Evolutionary conservation across 2,113 vertebrate species (phyloP), one percentile per base, ranked within the genome.

Genomic region (Alexandromys fortis): DNA sequence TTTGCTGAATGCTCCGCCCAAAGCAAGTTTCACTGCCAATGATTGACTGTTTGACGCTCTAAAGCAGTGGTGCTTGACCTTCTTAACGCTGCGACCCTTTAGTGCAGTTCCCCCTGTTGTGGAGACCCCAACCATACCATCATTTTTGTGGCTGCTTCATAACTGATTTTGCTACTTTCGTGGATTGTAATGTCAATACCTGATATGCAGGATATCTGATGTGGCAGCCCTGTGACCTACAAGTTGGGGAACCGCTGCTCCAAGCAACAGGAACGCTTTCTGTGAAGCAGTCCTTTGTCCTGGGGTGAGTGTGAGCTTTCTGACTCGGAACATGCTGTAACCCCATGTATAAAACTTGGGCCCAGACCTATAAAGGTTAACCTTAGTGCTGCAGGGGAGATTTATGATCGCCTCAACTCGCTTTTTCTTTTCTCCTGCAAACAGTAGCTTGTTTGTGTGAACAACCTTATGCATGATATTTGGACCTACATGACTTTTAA

Each of bases 381-480:
- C 79, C 83, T 92, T 70, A 90, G 85, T 77, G 72, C 68, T 93
- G 52, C 42, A 82, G 89, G 2, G 93, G 73, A 30, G 85, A 95
- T 90, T 96, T 96, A 68, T 76, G 94, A 90, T 95, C 77, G 83
- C 93, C 79, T 81, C 94, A 49, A 55, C 47, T 91, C 88, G 72
- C 87, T 45, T 83, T 89, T 26, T 47, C n/a, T 30, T 10, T 76
- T 42, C 0, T 0, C 4, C 17, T 17, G 28, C 21, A 75, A 96
- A 96, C 92, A 95, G 96, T 86, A 96, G 96, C 88, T 94, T 79
- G 26, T 96, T 97, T 97, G 93, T 97, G 88, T 70, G 65, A 93
- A 92, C 88, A 92, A 70, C 7, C 26, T 94, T 95, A 77, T 61
- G 52, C 11, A 38, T 81, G 76, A 94, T 77, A 45, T 92, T 92